Evolutionary conservation across 2,797 vertebrate species (phyloP), one percentile per base, ranked within the genome.

Genomic region (Artibeus jamaicensis): DNA sequence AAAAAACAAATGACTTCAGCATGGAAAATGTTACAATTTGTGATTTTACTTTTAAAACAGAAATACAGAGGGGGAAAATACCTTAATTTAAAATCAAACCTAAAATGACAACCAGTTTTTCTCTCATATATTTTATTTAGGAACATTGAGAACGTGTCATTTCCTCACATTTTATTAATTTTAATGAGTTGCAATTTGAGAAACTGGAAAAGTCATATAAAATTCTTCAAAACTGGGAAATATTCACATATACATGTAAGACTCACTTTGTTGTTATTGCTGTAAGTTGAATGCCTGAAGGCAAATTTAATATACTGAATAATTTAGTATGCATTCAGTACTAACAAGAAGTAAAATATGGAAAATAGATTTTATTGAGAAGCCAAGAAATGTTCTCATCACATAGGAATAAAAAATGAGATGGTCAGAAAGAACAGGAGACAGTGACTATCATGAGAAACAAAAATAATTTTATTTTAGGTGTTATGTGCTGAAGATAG

Each of bases 41-140:
- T 86, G 21, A 91, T 87, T 97, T 97, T 92, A 77, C 71, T 92
- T 95, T 74, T 81, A 79, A 96, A 96, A 89, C 37, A 77, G 42
- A 94, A 93, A 91, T 68, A 9, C 19, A 9, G 8, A 15, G 9
- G 15, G 9, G 1, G 9, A 55, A 37, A 10, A 9, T 67, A 37
- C 24, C 46, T 91, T 77, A 85, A 78, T 85, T 71, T 95, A 92
- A 94, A 97, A 93, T 92, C 57, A 89, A 93, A 83, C 44, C 67
- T 89, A 44, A 92, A 93, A 59, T 90, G 62, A 62, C 42, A 94
- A 73, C 10, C 34, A 65, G 9, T 1, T 65, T 96, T 93, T 76
- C 79, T 50, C 71, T 39, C 29, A 53, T 84, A 4, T 82, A 71
- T 74, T 97, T 97, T 85, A 86, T 73, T 67, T 67, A 34, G 76